A percentile compares a stretch with the other conserved stretches of the same genome.
These are phyloP conservation scores for Temnothorax longispinosus DNA, from an alignment of 1,140 invertebrate genomes.

Conservation along the genomic window DNA sequence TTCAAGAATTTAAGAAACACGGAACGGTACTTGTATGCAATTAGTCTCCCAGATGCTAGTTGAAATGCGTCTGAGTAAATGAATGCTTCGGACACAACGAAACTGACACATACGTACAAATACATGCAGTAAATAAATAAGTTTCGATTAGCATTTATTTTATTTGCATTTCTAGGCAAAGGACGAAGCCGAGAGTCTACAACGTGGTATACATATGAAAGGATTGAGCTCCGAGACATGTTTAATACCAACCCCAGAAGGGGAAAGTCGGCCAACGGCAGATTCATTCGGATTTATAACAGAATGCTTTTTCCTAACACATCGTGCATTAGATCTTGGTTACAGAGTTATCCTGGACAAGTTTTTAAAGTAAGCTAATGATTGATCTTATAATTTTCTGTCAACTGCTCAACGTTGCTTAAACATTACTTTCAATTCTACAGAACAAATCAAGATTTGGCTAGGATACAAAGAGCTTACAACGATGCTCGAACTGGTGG, in stretches of 20 bases:
- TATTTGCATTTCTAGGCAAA: slow-evolving; percentile 77
- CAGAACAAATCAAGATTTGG: slow-evolving; percentile 89
- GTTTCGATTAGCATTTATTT: no score
- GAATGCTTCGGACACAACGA: not conserved
- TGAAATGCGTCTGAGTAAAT: not conserved
- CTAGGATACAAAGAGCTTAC: slow-evolving; percentile 90
- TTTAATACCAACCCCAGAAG: slow-evolving; percentile 89
- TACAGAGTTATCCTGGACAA: slow-evolving; percentile 93
- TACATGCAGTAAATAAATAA: no score
- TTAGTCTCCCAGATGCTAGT: not conserved
- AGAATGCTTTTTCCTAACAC: slow-evolving; percentile 96
- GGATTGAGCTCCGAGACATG: slow-evolving; percentile 91
- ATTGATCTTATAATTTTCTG: not conserved
- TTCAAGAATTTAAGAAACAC: slow-evolving; percentile 17
- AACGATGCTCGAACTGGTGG: slow-evolving; percentile 87
- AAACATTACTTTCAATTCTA: slow-evolving; percentile 47
- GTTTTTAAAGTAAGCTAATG: slow-evolving; percentile 86
- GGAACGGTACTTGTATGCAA: slow-evolving; percentile 12
- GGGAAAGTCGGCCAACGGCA: slow-evolving; percentile 86
- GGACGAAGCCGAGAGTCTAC: slow-evolving; percentile 85
- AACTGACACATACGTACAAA: no score
- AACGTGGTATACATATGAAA: slow-evolving; percentile 87
- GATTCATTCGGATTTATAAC: slow-evolving; percentile 93
- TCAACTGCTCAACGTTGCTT: not conserved
- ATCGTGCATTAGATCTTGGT: slow-evolving; percentile 94